Percentiles rank a stretch among this genome's conserved stretches.
Evolutionary conservation across 2,113 vertebrate genomes (phyloP).

Genomic region (Cavia aperea): DNA sequence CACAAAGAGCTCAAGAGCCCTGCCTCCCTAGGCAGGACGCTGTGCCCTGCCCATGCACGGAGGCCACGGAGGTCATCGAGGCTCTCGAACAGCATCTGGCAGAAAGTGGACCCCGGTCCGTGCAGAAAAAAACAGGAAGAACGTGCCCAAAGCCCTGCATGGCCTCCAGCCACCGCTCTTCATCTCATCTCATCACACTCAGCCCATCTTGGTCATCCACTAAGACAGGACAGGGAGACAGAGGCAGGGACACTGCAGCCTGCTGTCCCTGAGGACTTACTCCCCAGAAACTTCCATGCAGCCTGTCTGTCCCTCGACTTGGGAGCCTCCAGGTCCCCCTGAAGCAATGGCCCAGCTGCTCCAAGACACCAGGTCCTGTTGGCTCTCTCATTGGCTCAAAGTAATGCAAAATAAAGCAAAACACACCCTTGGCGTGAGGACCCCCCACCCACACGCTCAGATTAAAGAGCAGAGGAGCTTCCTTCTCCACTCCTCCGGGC

Average conservation of each 20-base stretch:
- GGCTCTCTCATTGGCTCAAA: background rate
- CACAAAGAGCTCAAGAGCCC: background rate
- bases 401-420: background rate
- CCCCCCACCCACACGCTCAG: background rate
- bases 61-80: background rate
- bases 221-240: background rate
- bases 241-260: background rate
- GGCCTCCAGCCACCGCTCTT: background rate
- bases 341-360: background rate
- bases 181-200: background rate
- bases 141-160: background rate
- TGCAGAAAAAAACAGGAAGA: background rate
- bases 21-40: background rate
- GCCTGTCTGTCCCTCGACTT: background rate
- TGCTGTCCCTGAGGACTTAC: background rate
- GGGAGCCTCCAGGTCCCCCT: accelerated
- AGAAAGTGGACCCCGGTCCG: background rate
- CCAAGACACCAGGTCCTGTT: background rate
- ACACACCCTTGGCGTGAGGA: background rate
- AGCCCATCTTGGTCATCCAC: too few relatives aligned
- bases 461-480: background rate
- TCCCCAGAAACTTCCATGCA: background rate
- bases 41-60: background rate
- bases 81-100: background rate
- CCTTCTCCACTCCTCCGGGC: accelerated